Evolutionary conservation across 1,140 invertebrate species (phyloP).

Genomic region (Lepidostoma basale): DNA sequence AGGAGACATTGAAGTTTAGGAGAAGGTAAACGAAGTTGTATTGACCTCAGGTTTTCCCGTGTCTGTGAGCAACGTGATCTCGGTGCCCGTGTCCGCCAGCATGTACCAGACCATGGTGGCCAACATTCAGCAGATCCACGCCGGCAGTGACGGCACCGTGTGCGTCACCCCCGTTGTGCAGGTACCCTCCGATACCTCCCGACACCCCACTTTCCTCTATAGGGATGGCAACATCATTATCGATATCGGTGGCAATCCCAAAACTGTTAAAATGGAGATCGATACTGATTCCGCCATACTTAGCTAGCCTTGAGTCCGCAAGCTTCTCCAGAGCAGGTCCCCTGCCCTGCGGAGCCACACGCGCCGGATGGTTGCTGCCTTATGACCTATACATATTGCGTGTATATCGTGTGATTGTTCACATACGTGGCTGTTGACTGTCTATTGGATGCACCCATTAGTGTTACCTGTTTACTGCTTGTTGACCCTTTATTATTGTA

Average conservation of each 20-base stretch:
- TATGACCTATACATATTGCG: no score
- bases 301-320: conserved; percentile 6
- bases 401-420: no score
- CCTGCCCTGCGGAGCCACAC: no score
- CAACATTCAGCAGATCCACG: conserved; percentile 82
- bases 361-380: no score
- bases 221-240: conserved; percentile 37
- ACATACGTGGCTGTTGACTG: no score
- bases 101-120: conserved; percentile 97
- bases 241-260: conserved; percentile 31
- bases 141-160: conserved; percentile 77
- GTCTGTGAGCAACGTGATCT: conserved; percentile 92
- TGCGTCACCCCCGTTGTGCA: conserved; percentile 83
- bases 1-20: no score
- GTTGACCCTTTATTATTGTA: conserved; percentile 2
- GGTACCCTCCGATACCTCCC: conserved; percentile 60
- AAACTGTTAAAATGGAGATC: conserved; percentile 30
- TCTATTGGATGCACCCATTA: not conserved
- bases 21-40: not conserved
- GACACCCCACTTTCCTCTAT: conserved; percentile 29
- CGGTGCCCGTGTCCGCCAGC: conserved; percentile 90
- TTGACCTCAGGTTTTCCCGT: conserved; percentile 74
- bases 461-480: not conserved
- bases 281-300: conserved; percentile 26
- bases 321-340: no score